These are phyloP conservation scores for Gastracanthus pulcherrimus DNA, from an alignment of 2,888 invertebrate genomes.

Conservation along the genomic window DNA sequence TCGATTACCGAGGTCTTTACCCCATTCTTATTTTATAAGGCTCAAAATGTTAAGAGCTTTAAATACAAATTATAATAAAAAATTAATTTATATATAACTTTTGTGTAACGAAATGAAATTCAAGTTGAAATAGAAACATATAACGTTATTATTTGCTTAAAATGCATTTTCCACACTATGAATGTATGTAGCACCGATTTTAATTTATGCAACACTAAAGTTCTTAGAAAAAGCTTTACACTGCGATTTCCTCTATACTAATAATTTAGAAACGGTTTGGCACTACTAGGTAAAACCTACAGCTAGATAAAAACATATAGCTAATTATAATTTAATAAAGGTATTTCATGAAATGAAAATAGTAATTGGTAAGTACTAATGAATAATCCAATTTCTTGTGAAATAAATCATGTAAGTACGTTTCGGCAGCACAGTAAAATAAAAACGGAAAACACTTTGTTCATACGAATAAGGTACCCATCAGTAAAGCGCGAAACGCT, in stretches of 20 bases:
- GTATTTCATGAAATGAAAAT: too few relatives aligned
- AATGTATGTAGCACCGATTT: background rate
- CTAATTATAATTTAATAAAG: too few relatives aligned
- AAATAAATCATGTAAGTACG: too few relatives aligned
- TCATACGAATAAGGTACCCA: constrained; percentile 34
- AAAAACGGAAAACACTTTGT: too few relatives aligned
- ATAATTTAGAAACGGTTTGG: background rate
- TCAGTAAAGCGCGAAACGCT: constrained; percentile 68
- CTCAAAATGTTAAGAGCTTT: too few relatives aligned
- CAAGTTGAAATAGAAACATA: background rate
- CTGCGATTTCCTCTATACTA: background rate
- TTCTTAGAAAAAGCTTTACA: background rate
- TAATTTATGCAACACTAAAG: background rate
- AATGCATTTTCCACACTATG: background rate
- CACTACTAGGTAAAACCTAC: background rate
- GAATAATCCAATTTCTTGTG: too few relatives aligned
- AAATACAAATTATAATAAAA: background rate
- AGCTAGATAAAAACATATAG: too few relatives aligned
- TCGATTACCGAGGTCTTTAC: too few relatives aligned
- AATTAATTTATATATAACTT: too few relatives aligned
- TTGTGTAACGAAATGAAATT: background rate
- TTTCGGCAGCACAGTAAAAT: too few relatives aligned
- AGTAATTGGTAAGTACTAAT: too few relatives aligned
- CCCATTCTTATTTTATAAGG: too few relatives aligned
- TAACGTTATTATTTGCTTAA: background rate